Evolutionary conservation across 2,113 vertebrate species (phyloP).

Genomic region (Antechinus stuartii): DNA sequence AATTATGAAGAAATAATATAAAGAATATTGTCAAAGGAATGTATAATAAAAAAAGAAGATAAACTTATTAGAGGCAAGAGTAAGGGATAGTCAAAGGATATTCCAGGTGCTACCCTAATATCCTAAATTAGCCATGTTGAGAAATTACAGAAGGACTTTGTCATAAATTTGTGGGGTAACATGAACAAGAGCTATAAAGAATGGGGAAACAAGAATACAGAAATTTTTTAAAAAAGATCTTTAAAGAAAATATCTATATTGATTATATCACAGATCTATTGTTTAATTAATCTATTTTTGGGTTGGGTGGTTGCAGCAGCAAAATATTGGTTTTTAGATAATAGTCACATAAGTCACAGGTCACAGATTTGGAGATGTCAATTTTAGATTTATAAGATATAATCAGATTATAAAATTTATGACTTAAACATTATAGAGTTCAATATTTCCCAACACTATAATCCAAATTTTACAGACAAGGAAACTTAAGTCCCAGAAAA

Average conservation of each 20-base stretch:
- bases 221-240: neutral
- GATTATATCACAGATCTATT: neutral
- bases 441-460: neutral
- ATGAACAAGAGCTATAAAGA: neutral
- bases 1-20: neutral
- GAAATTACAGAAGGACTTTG: neutral
- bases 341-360: neutral
- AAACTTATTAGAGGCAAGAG: neutral
- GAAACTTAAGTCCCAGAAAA: neutral
- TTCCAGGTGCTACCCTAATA: neutral
- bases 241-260: neutral
- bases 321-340: neutral
- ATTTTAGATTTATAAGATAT: neutral
- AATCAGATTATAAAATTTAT: neutral
- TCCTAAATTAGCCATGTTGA: neutral
- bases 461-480: neutral
- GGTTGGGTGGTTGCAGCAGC: fast-evolving
- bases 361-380: neutral
- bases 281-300: neutral
- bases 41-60: neutral
- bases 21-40: neutral
- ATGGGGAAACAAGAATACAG: neutral
- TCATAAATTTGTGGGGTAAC: neutral
- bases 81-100: neutral
- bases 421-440: neutral